These are phyloP conservation scores for Gobio occitaniae DNA, from an alignment of 2,797 vertebrate species.

Conservation along the genomic window DNA sequence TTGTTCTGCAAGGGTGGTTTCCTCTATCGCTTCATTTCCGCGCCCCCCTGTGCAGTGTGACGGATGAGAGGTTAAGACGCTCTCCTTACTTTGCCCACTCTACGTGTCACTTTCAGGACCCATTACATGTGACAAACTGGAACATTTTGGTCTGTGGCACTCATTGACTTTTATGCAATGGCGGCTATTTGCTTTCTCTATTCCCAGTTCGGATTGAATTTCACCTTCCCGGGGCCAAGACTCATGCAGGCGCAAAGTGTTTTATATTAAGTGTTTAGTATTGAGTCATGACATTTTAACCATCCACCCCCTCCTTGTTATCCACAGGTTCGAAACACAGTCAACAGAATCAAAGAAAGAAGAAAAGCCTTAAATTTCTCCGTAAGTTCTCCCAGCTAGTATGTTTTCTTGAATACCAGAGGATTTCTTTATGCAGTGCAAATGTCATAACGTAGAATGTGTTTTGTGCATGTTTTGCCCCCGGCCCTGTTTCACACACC, in stretches of 20 bases:
- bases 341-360: constrained; percentile 84
- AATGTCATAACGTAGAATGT: neutral
- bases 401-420: constrained; percentile 37
- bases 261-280: constrained; percentile 38
- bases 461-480: constrained; percentile 11
- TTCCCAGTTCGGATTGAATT: constrained; percentile 39
- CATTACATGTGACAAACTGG: constrained; percentile 73
- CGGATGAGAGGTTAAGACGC: constrained; percentile 80
- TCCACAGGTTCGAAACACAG: constrained; percentile 80
- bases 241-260: constrained; percentile 28
- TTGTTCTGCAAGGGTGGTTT: constrained; percentile 81
- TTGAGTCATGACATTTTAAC: constrained; percentile 44
- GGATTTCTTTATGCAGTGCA: neutral
- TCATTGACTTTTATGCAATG: constrained; percentile 42
- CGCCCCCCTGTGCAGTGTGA: constrained; percentile 73
- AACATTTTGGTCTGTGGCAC: constrained; percentile 60
- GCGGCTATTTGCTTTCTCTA: constrained; percentile 47
- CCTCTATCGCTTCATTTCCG: constrained; percentile 80
- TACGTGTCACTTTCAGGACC: constrained; percentile 82
- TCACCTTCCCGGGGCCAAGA: constrained; percentile 22
- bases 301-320: constrained; percentile 36
- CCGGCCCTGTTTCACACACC: constrained; percentile 22
- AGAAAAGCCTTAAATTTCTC: constrained; percentile 84
- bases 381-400: constrained; percentile 66
- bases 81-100: constrained; percentile 78